These are phyloP conservation scores for Acanthornis magna DNA, from an alignment of 2,797 vertebrate genomes.

Conservation along the genomic window DNA sequence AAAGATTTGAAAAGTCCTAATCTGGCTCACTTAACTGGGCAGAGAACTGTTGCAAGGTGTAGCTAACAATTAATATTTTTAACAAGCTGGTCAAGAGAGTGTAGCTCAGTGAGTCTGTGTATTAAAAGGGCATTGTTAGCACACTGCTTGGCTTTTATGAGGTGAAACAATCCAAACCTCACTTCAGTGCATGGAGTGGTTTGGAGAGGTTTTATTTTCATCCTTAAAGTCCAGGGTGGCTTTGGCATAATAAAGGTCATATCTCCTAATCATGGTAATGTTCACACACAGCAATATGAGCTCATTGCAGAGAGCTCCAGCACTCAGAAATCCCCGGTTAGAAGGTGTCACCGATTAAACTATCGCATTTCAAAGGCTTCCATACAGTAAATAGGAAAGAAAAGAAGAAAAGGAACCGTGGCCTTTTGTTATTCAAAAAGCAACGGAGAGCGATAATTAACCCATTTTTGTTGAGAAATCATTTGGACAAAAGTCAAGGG, in stretches of 20 bases:
- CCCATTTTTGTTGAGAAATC: constrained; percentile 88
- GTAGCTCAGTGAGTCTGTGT: constrained; percentile 9
- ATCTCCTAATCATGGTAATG: constrained; percentile 78
- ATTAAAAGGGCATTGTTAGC: constrained; percentile 66
- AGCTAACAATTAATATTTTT: constrained; percentile 58
- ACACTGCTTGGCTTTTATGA: constrained; percentile 71
- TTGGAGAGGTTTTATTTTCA: constrained; percentile 72
- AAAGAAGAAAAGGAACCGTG: constrained; percentile 88
- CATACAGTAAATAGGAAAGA: constrained; percentile 84
- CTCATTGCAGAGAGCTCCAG: constrained; percentile 73
- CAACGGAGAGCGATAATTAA: constrained; percentile 91
- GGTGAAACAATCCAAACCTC: constrained; percentile 73
- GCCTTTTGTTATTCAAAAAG: constrained; percentile 90
- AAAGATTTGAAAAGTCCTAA: not conserved
- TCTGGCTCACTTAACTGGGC: not conserved
- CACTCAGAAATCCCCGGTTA: constrained; percentile 78
- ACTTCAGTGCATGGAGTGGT: constrained; percentile 68
- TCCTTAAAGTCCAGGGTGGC: constrained; percentile 79
- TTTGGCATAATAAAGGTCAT: constrained; percentile 80
- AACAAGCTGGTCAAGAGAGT: constrained; percentile 53
- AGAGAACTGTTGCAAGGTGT: not conserved
- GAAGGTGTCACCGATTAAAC: constrained; percentile 84
- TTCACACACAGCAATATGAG: constrained; percentile 80
- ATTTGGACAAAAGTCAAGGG: constrained; percentile 84
- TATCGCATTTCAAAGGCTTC: constrained; percentile 83